Evolutionary conservation across 2,888 invertebrate genomes (phyloP), one percentile per base, ranked within the genome.

Genomic region (Ochropleura plecta): DNA sequence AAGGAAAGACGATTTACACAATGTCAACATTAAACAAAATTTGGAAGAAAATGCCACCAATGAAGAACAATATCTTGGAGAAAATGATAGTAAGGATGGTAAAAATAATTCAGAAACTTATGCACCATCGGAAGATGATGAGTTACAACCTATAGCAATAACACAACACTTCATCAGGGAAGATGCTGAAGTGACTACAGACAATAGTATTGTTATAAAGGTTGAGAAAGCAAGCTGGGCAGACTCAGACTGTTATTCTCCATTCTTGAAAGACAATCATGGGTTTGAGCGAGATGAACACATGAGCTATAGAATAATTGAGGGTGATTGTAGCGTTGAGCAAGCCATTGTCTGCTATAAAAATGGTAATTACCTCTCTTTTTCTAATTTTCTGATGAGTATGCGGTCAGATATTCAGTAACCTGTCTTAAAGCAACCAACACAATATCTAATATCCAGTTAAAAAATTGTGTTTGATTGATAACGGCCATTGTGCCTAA

Each of bases 201-300:
- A 85, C 7, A 81, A 76, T 62, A 75, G 48, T 65, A 70, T 88
- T 5, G 86, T 84, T 30, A 88, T 88, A 9, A 88, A 87, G 44
- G 73, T 87, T 40, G 88, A 88, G 16, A 82, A 87, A 53, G 78
- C 82, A 0, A 85, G 76, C 55, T 85, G 85, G 76, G 76, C 85
- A 0, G 88, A 87, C 20, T 72, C 87, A 0, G 90, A 90, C 44
- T 87, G 81, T 40, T 78, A 53, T 16, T 67, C 77, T 0, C 94
- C 95, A 0, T 96, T 93, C 76, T 84, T 89, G 7, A 91, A 88
- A 57, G 96, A 96, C 70, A 49, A 72, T 14, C 90, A 93, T 65
- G 95, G 93, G 0, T 84, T 92, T 0, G 76, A 80, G 0, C 88
- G 87, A 46, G 91, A 92, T 0, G 86, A 90, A 60, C 85, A 83